Evolutionary conservation across 2,888 invertebrate species (phyloP).

Genomic region (Sepioteuthis lessoniana): DNA sequence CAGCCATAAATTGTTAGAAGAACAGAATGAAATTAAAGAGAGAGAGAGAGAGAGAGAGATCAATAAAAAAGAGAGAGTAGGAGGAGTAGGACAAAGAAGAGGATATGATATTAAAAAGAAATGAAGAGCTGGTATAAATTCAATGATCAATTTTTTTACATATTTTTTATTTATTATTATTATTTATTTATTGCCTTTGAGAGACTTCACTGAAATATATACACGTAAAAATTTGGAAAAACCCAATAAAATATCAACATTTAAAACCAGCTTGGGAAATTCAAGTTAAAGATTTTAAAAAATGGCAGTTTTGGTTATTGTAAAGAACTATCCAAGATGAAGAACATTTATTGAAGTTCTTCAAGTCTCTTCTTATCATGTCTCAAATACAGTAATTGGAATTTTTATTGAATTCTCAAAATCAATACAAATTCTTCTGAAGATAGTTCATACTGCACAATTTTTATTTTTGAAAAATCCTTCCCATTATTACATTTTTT

Average conservation of each 20-base stretch:
- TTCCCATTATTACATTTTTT: neutral
- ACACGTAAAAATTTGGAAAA: neutral
- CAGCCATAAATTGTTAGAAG: neutral
- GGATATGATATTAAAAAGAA: neutral
- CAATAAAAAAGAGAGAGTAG: neutral
- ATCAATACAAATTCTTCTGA: neutral
- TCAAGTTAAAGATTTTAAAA: neutral
- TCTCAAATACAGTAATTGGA: neutral
- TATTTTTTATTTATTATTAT: too few species aligned
- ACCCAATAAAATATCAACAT: neutral
- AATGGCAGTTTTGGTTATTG: neutral
- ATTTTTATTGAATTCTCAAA: neutral
- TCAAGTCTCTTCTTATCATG: neutral
- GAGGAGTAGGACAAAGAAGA: too few species aligned
- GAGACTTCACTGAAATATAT: neutral
- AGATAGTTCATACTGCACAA: neutral
- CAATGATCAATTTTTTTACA: neutral
- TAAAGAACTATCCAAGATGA: neutral
- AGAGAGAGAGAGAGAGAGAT: neutral
- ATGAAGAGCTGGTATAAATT: neutral
- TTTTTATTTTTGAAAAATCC: neutral
- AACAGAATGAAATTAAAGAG: neutral
- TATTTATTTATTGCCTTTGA: too few species aligned
- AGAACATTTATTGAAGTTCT: neutral
- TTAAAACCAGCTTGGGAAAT: constrained; percentile 3